Percentiles rank a stretch among this genome's conserved stretches.
Conservation (phyloP, 1,140 invertebrate species). For the Lysiphlebus fabarum region DNA sequence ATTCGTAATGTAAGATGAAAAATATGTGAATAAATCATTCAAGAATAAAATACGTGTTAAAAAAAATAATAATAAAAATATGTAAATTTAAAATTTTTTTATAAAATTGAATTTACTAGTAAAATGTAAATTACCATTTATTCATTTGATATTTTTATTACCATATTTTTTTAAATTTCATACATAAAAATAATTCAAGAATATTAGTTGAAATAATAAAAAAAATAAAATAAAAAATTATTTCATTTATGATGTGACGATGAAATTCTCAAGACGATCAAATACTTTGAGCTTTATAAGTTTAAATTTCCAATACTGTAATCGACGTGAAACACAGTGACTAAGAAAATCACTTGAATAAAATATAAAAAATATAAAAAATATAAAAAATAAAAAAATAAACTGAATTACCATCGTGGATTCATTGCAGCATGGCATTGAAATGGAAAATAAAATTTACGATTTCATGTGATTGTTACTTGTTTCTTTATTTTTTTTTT, state of each 20-base stretch:
- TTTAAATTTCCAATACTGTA: constrained; percentile 7
- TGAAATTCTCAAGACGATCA: constrained; percentile 8
- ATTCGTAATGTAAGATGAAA: too few relatives aligned
- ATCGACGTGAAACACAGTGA: neutral
- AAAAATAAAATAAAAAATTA: neutral
- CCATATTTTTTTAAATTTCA: neutral
- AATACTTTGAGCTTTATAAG: neutral
- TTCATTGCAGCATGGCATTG: constrained; percentile 7
- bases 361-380: too few relatives aligned
- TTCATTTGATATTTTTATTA: neutral
- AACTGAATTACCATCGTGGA: constrained; percentile 11
- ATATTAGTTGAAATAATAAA: neutral
- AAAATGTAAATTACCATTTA: constrained; percentile 11
- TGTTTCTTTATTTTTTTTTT: neutral
- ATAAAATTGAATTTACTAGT: neutral
- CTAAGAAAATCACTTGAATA: neutral
- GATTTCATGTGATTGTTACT: constrained; percentile 13
- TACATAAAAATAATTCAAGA: neutral
- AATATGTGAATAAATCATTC: too few relatives aligned
- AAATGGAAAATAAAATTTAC: constrained; percentile 18
- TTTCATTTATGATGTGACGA: constrained; percentile 3
- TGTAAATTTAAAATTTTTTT: constrained; percentile 1
- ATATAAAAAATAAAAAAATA: neutral
- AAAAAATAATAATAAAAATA: too few relatives aligned
- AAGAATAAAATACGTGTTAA: too few relatives aligned